Conservation (phyloP, 30 jellyfish, hydroid and myxozoan genomes). For the Cassiopea andromeda region DNA sequence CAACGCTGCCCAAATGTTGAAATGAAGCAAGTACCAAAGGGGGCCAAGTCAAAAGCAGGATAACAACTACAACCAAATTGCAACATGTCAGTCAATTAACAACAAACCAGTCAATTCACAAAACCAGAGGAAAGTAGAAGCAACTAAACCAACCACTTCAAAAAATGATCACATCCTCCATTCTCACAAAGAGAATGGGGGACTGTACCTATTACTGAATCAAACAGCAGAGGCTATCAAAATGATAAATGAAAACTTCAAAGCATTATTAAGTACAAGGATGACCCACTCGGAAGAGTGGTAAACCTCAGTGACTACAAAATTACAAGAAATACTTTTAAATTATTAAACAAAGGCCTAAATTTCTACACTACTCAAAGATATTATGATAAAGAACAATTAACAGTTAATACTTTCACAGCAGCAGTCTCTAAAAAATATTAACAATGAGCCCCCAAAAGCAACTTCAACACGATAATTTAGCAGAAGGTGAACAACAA, state of each 20-base stretch:
- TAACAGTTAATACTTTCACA: conserved; percentile 1
- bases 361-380: neutral
- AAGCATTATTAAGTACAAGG: conserved; percentile 3
- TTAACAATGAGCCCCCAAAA: neutral
- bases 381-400: neutral
- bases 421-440: conserved; percentile 20
- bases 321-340: neutral
- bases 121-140: conserved; percentile 1
- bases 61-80: neutral
- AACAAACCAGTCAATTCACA: neutral
- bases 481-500: conserved; percentile 2
- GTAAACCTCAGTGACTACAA: neutral
- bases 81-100: neutral
- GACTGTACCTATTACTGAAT: neutral
- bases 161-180: conserved; percentile 1
- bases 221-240: conserved; percentile 10
- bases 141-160: neutral
- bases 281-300: conserved; percentile 12
- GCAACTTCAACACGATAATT: conserved; percentile 1
- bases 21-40: neutral
- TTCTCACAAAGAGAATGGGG: conserved; percentile 3
- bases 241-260: neutral
- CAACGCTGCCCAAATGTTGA: neutral
- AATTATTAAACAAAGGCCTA: neutral
- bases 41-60: conserved; percentile 5